phyloP scores from a whole-genome alignment of 2,113 vertebrate genomes.

The Trogon surrucura region DNA sequence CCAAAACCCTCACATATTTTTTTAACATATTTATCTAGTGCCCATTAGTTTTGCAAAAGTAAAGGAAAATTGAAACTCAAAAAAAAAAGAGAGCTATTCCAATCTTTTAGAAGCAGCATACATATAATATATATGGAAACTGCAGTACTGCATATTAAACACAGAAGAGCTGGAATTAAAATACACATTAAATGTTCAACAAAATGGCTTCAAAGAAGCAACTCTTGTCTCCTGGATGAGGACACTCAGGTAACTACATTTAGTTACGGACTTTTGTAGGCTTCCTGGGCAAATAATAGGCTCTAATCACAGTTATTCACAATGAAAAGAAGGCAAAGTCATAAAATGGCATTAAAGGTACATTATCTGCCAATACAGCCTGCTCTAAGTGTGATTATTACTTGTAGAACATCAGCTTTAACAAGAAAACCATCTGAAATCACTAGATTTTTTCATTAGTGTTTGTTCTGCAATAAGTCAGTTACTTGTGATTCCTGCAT shows the following conservation, averaged over 20 bases:
- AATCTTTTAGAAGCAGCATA: background rate
- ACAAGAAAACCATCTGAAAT: slow-evolving; percentile 41
- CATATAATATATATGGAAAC: background rate
- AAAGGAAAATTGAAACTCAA: slow-evolving; percentile 9
- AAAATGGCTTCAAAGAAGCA: background rate
- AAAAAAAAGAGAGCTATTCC: background rate
- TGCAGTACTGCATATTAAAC: slow-evolving; percentile 5
- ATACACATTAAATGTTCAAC: background rate
- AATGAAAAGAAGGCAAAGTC: background rate
- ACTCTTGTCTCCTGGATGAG: background rate
- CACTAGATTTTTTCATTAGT: slow-evolving; percentile 29
- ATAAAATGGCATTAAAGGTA: slow-evolving; percentile 34
- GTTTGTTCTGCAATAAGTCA: slow-evolving; percentile 5
- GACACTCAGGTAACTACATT: background rate
- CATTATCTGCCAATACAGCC: slow-evolving; percentile 37
- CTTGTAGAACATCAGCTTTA: slow-evolving; percentile 47
- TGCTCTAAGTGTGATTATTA: slow-evolving; percentile 42
- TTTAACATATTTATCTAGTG: background rate
- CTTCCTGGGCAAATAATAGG: slow-evolving; percentile 45
- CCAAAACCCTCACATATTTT: background rate
- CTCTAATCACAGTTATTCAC: slow-evolving; percentile 38
- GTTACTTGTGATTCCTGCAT: background rate
- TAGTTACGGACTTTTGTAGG: background rate
- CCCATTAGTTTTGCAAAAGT: background rate
- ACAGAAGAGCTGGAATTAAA: background rate